phyloP scores from a whole-genome alignment of 2,888 invertebrate genomes.

The Nowickia ferox region DNA sequence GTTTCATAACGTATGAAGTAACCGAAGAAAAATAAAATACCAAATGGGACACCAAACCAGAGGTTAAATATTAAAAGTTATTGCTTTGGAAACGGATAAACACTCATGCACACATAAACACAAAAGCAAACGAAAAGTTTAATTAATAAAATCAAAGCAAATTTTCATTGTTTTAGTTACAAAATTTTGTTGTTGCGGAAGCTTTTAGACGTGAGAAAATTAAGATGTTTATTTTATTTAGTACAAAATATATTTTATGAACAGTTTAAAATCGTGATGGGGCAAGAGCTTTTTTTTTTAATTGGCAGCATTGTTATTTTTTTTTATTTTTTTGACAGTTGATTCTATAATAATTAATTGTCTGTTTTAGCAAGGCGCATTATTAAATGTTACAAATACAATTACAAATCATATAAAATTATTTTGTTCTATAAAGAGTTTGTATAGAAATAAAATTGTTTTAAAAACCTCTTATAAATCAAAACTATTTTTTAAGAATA shows the following conservation, averaged over 20 bases:
- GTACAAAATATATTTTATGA: conserved; percentile 1
- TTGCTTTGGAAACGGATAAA: conserved; percentile 44
- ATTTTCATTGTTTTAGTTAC: conserved; percentile 56
- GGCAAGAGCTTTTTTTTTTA: neutral
- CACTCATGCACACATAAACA: neutral
- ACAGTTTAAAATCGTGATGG: neutral
- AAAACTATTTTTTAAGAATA: too few relatives aligned
- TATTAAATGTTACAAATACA: too few relatives aligned
- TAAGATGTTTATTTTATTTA: conserved; percentile 19
- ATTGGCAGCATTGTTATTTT: neutral
- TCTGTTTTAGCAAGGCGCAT: too few relatives aligned
- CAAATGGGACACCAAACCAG: conserved; percentile 59
- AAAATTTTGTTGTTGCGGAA: conserved; percentile 24
- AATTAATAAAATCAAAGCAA: conserved; percentile 65
- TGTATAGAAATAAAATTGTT: too few relatives aligned
- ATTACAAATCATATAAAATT: too few relatives aligned
- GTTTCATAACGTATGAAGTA: conserved; percentile 62
- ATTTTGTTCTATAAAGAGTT: too few relatives aligned
- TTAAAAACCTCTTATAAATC: too few relatives aligned
- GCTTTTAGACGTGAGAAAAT: conserved; percentile 55
- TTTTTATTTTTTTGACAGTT: too few relatives aligned
- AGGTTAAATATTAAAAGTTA: conserved; percentile 72
- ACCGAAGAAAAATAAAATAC: conserved; percentile 34
- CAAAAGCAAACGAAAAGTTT: conserved; percentile 35
- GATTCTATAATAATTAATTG: too few relatives aligned